Conservation (phyloP, 2,888 invertebrate genomes). For the Tholera decimalis region DNA sequence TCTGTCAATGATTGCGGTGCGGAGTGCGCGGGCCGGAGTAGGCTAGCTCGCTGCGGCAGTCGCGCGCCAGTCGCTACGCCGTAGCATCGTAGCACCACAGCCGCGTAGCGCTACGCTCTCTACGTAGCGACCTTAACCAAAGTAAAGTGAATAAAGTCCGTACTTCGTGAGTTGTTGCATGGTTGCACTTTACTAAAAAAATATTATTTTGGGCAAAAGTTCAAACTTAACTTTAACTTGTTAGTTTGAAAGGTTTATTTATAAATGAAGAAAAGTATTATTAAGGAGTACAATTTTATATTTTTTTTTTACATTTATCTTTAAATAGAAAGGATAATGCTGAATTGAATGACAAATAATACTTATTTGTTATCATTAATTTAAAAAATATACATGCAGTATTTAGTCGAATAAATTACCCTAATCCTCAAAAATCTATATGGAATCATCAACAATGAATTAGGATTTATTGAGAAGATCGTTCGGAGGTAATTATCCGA, state of each 20-base stretch:
- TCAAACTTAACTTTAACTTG: slow-evolving; percentile 32
- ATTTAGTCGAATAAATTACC: slow-evolving; percentile 29
- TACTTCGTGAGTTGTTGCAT: slow-evolving; percentile 56
- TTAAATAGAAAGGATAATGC: not conserved
- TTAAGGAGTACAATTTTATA: no score
- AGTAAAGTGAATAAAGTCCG: slow-evolving; percentile 59
- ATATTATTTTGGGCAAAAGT: slow-evolving; percentile 30
- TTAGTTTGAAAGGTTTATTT: slow-evolving; percentile 2
- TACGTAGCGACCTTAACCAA: slow-evolving; percentile 63
- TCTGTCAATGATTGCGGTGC: slow-evolving; percentile 87
- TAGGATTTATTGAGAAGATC: slow-evolving; percentile 64
- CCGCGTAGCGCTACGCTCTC: slow-evolving; percentile 69
- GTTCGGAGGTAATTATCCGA: slow-evolving; percentile 57
- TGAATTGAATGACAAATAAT: not conserved
- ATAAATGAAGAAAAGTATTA: not conserved
- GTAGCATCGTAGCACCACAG: slow-evolving; percentile 72
- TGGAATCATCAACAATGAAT: slow-evolving; percentile 56
- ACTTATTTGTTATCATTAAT: not conserved
- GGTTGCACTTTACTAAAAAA: slow-evolving; percentile 19
- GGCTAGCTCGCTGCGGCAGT: slow-evolving; percentile 72
- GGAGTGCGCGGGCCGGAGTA: slow-evolving; percentile 72
- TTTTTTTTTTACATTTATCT: no score
- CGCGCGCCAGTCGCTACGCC: slow-evolving; percentile 73
- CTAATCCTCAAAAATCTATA: slow-evolving; percentile 28
- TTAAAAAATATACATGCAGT: slow-evolving; percentile 19